Conservation (phyloP, 2,888 invertebrate genomes). For the Drosophila ezoana region DNA sequence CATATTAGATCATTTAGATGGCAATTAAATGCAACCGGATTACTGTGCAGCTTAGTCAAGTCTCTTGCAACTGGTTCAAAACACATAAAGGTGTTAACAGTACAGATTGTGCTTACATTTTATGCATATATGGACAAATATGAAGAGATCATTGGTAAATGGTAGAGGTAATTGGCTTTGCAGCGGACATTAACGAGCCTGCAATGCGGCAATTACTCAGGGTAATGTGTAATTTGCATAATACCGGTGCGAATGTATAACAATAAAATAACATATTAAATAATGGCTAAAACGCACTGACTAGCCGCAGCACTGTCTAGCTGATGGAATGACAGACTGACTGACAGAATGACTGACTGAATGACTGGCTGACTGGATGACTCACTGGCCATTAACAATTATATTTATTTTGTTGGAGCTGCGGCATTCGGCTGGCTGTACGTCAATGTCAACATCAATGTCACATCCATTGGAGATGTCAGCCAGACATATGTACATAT, state of each 20-base stretch:
- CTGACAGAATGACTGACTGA: constrained; percentile 16
- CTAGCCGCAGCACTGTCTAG: constrained; percentile 10
- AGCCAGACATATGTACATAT: constrained; percentile 56
- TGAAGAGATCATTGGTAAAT: constrained; percentile 14
- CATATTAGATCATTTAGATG: constrained; percentile 14
- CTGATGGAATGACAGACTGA: constrained; percentile 13
- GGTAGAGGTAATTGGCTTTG: constrained; percentile 33
- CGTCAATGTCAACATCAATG: constrained; percentile 75
- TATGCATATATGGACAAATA: constrained; percentile 5
- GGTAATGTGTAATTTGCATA: constrained; percentile 72
- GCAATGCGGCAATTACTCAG: constrained; percentile 64
- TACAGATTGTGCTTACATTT: constrained; percentile 4
- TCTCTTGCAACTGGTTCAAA: neutral
- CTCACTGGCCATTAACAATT: constrained; percentile 75
- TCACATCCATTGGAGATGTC: constrained; percentile 42
- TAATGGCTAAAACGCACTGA: constrained; percentile 34
- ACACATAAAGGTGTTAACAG: constrained; percentile 11
- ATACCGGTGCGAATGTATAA: constrained; percentile 57
- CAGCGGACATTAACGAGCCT: constrained; percentile 36
- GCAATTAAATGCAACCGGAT: constrained; percentile 13
- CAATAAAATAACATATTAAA: constrained; percentile 81
- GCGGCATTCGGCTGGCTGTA: constrained; percentile 40
- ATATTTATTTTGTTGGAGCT: constrained; percentile 68
- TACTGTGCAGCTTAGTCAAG: constrained; percentile 11
- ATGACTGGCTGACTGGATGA: constrained; percentile 13